phyloP scores from a whole-genome alignment of 1,140 invertebrate species.

The Monochamus saltuarius region DNA sequence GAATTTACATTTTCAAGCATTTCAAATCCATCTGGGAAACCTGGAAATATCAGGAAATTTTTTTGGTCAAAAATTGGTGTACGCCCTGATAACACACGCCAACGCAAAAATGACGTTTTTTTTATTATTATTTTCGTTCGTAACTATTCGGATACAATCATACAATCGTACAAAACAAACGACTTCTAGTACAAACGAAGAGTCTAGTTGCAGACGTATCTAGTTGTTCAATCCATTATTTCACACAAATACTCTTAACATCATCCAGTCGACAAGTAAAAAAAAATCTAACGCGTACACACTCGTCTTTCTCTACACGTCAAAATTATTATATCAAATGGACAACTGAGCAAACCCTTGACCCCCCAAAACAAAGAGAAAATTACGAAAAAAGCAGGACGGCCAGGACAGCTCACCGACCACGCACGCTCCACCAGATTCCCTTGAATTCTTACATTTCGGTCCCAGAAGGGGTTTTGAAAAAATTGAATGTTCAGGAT shows the following conservation, averaged over 20 bases:
- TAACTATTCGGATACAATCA: constrained; percentile 1
- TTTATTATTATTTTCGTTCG: too few species aligned
- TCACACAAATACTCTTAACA: constrained; percentile 13
- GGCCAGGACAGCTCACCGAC: too few species aligned
- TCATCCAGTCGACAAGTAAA: constrained; percentile 3
- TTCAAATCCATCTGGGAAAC: too few species aligned
- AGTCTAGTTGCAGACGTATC: background rate
- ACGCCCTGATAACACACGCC: too few species aligned
- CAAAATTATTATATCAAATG: constrained; percentile 15
- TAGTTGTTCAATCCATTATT: constrained; percentile 17
- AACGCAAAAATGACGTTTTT: too few species aligned
- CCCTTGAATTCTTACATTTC: too few species aligned
- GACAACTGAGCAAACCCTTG: constrained; percentile 13
- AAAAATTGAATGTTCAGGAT: too few species aligned
- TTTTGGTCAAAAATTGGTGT: too few species aligned
- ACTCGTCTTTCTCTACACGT: constrained; percentile 9
- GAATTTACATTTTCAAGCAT: too few species aligned
- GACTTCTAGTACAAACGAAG: constrained; percentile 15
- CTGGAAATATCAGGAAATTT: too few species aligned
- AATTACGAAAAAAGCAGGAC: constrained; percentile 2
- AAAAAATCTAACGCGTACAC: constrained; percentile 33
- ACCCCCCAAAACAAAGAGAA: constrained; percentile 34
- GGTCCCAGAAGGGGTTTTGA: too few species aligned
- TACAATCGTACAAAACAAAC: constrained; percentile 18
- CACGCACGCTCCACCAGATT: too few species aligned